Conservation (phyloP, 2,888 invertebrate species). For the Callyntrura sp. region DNA sequence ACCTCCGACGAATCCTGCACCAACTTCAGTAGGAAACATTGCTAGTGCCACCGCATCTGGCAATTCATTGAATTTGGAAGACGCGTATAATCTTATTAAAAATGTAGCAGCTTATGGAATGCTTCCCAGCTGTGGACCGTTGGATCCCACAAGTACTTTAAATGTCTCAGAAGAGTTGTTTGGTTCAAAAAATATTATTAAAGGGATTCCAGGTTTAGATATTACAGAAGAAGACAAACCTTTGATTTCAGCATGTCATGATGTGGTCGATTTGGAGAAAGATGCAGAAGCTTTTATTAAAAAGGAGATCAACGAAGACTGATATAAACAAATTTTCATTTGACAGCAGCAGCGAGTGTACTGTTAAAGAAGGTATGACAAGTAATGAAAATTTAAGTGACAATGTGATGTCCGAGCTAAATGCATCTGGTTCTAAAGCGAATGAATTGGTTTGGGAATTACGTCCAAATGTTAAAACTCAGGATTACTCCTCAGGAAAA, state of each 20-base stretch:
- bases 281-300: slow-evolving; percentile 6
- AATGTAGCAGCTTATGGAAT: slow-evolving; percentile 46
- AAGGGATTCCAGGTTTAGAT: slow-evolving; percentile 77
- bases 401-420: not conserved
- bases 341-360: not conserved
- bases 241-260: slow-evolving; percentile 21
- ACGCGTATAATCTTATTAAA: slow-evolving; percentile 55
- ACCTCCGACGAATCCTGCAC: slow-evolving; percentile 38
- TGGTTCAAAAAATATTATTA: slow-evolving; percentile 57
- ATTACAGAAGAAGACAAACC: slow-evolving; percentile 43
- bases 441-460: slow-evolving; percentile 73
- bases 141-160: slow-evolving; percentile 48
- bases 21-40: not conserved
- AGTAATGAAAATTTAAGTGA: not conserved
- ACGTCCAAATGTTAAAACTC: slow-evolving; percentile 44
- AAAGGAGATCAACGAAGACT: slow-evolving; percentile 23
- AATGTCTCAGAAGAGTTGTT: slow-evolving; percentile 76
- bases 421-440: not conserved
- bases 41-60: not conserved
- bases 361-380: not conserved
- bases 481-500: slow-evolving; percentile 5
- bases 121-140: slow-evolving; percentile 37
- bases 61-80: slow-evolving; percentile 44
- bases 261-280: slow-evolving; percentile 60
- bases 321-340: not conserved